A percentile compares a stretch with the other conserved stretches of the same genome.
Evolutionary conservation across 2,888 invertebrate genomes (phyloP).

Genomic region (Cheilosia soror): DNA sequence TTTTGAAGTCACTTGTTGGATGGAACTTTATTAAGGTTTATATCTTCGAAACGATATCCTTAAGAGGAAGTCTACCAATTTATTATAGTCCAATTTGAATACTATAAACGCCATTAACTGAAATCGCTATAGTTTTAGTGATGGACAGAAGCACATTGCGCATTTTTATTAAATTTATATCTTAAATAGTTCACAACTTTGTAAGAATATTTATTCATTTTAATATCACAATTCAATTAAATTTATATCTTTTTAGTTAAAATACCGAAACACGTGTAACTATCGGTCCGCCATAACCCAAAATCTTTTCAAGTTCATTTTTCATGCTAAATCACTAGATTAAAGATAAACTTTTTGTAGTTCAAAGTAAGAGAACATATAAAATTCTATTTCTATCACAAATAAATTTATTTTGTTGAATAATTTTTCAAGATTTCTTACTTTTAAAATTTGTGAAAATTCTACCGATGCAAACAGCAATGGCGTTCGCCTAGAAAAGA

Average conservation of each 20-base stretch:
- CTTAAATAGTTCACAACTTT: background rate
- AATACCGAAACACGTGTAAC: constrained; percentile 66
- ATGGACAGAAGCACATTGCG: constrained; percentile 51
- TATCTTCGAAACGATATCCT: constrained; percentile 79
- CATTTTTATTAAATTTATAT: background rate
- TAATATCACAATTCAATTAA: background rate
- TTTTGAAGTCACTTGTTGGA: constrained; percentile 69
- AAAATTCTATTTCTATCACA: constrained; percentile 8
- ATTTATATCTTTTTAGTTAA: constrained; percentile 7
- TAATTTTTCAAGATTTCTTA: constrained; percentile 79
- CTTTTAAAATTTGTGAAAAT: constrained; percentile 81
- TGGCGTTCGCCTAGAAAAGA: constrained; percentile 83
- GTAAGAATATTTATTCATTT: background rate
- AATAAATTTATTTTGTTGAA: constrained; percentile 16
- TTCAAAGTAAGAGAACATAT: background rate
- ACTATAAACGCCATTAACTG: constrained; percentile 74
- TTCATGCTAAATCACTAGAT: constrained; percentile 17
- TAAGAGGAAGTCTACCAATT: constrained; percentile 78
- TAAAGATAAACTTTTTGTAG: background rate
- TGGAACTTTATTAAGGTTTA: constrained; percentile 78
- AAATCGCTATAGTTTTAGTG: constrained; percentile 73
- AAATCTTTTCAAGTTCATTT: constrained; percentile 33
- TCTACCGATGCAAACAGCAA: constrained; percentile 82
- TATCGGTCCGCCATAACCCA: constrained; percentile 68
- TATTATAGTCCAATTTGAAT: constrained; percentile 79